Base-by-base conservation (phyloP, 2,113 vertebrate species). In the Coturnix japonica region DNA sequence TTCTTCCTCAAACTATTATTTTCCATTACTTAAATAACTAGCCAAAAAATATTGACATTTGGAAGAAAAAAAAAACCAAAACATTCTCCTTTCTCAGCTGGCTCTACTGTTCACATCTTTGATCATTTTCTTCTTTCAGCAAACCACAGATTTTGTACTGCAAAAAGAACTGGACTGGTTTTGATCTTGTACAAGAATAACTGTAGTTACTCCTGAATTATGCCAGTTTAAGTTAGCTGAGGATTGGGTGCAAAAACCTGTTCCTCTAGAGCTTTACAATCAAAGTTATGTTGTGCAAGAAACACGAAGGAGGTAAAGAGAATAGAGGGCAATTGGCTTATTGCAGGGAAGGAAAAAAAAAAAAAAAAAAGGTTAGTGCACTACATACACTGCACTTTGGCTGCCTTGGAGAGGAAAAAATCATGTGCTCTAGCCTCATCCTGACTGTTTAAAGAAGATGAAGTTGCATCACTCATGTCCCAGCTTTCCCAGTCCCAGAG, bases 191-290 rank as follows among this genome's bases (percentile, higher is more conserved):
- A 8, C 39, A 33, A 47, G 33, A 86, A 43, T 1, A 3, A 54
- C 14, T 84, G 37, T 18, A 87, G 54, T 63, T 87, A 66, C 22
- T 76, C 46, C 35, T 43, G 81, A 90, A 65, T 87, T 69, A 30
- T 86, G n/a, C 88, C 70, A 89, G 70, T 81, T 65, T 41, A 85
- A 87, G 41, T 76, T 74, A 87, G 49, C 53, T 81, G 44, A 91
- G 63, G 88, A 74, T 70, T 74, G 71, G 65, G n/a, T 61, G 83
- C 41, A 79, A 78, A 91, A 60, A 53, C 3, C 63, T 84, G 4
- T 54, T 71, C 88, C 66, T 84, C 39, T 31, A 54, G 37, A 84
- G 23, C 57, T 81, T 89, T 85, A 71, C 39, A 77, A 71, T 77
- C 80, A 79, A 90, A 86, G 70, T 60, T 56, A 22, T 3, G 4